Evolutionary conservation across 2,797 vertebrate genomes (phyloP), one percentile per base, ranked within the genome.

Genomic region (Sebastes nivosus): DNA sequence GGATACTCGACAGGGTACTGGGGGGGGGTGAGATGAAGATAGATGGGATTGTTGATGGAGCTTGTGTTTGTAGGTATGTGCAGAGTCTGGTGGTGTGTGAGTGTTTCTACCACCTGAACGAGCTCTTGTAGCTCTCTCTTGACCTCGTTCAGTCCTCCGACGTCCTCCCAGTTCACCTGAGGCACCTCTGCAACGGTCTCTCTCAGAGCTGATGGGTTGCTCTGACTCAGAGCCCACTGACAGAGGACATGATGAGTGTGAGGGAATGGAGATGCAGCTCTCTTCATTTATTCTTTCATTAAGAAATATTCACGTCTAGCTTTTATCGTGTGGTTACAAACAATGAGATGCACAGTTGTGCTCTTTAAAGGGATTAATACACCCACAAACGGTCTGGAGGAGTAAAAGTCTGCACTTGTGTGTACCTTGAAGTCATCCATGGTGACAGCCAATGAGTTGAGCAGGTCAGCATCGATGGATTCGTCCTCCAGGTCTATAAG

Each of bases 1-100:
- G 98, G 98, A 87, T 99, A 97, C 64, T 99, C 98, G 79, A 99
- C 98, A 68, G 98, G 98, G 86, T 99, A 99, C 98, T 99, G 87
- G 25, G 78, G 25, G 78, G 34, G 34, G 64, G 66, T 1, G 55
- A 72, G 22, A 77, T 25, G 18, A 59, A 72, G n/a, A 52, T 1
- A 16, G 14, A 67, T 18, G 0, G 0, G 54, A 13, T 60, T 11
- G 12, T 42, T 64, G 13, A 12, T 29, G 14, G 25, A 11, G 36
- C 27, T 38, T 30, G 10, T 58, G 32, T 57, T 66, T 64, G 24
- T 12, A 29, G 42, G 18, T 61, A 30, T 52, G 27, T 32, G 16
- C 6, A 29, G 29, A 27, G 29, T 68, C 2, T 69, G 18, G 13
- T 30, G 13, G 11, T 27, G 13, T 52, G 36, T 24, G 24, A 20